Base-by-base conservation (phyloP, 2,113 vertebrate genomes). In the Theropithecus gelada region DNA sequence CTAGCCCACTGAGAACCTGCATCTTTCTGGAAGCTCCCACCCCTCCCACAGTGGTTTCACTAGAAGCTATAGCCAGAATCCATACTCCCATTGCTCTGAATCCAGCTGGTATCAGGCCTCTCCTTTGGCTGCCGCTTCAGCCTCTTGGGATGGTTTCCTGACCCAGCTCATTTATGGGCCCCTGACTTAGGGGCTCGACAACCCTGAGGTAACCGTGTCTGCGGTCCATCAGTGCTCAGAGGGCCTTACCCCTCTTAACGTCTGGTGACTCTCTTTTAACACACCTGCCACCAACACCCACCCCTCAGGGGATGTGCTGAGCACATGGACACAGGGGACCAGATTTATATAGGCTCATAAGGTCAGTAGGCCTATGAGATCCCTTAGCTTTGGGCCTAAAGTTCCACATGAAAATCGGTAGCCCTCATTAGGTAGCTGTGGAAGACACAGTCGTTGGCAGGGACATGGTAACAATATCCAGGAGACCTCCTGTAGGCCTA, bases 251-350 rank as follows among this genome's bases (percentile, higher is more conserved):
- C 48, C 50, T 5, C 1, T 1, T 1, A 5, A 16, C 2, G 30
- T 13, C 50, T 10, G 23, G 43, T 5, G 20, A 40, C 43, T 72
- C 23, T 14, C 9, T n/a, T 35, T 72, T n/a, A 13, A 2, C 2
- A 66, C 22, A 32, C n/a, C 81, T 7, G 14, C 17, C 52, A 43
- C 55, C 7, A 57, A 61, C 5, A 30, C 25, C 1, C 0, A 12
- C n/a, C 40, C 22, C 13, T 0, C 23, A 6, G 7, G 1, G 11
- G 9, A 38, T 2, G 1, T 57, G 27, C 5, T 70, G 14, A 64
- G 83, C 50, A 66, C 3, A 48, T 8, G 30, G 40, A 72, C 35
- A 11, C 48, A 75, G 12, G 20, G 17, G 35, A 23, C 66, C 8
- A 59, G 35, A 20, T 13, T 59, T 35, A 5, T 20, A 13, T 20